Base-by-base conservation (phyloP, 30 jellyfish, hydroid and myxozoan genomes). In the Calvadosia cruxmelitensis region DNA sequence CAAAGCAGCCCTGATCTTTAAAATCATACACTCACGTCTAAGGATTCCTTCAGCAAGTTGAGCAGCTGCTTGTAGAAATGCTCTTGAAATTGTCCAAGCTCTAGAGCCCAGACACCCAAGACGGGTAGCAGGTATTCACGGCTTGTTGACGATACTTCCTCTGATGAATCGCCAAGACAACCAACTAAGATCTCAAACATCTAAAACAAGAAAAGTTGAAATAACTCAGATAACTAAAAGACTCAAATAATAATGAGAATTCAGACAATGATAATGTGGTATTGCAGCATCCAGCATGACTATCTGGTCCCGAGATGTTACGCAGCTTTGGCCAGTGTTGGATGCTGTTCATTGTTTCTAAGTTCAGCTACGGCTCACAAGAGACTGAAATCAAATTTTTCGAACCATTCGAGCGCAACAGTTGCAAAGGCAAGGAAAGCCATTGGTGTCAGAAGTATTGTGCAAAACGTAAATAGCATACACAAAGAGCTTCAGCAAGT, bases 51-150 rank as follows among this genome's bases (percentile, higher is more conserved):
- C 1, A 53, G 73, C n/a, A 73, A 70, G 50, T 62, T 78, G 20
- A 80, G 52, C 25, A 87, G 72, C 15, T 79, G 84, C 30, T 89
- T 20, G 24, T 69, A 52, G 35, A 79, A 36, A 52, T 70, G 89
- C 25, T 81, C 34, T 35, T 80, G 94, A 3, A 87, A 81, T 42
- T 75, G 70, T 57, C 72, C 75, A 1, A 87, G 63, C 72, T 87
- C 93, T 51, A 70, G 53, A 15, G 97, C 72, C 97, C 97, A 87
- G 16, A 75, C 76, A 0, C 85, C 92, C 29, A 87, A 62, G n/a
- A 81, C 97, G 5, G 97, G 94, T 0, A 87, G 73, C 2, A 87
- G 92, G 67, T 42, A 42, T 10, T 42, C 57, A 42, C 57, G 57
- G 57, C 57, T 42, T 42, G 57, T 42, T 42, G 57, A 5, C 15